Evolutionary conservation across 2,113 vertebrate species (phyloP), one percentile per base, ranked within the genome.

Genomic region (Ameiurus melas): DNA sequence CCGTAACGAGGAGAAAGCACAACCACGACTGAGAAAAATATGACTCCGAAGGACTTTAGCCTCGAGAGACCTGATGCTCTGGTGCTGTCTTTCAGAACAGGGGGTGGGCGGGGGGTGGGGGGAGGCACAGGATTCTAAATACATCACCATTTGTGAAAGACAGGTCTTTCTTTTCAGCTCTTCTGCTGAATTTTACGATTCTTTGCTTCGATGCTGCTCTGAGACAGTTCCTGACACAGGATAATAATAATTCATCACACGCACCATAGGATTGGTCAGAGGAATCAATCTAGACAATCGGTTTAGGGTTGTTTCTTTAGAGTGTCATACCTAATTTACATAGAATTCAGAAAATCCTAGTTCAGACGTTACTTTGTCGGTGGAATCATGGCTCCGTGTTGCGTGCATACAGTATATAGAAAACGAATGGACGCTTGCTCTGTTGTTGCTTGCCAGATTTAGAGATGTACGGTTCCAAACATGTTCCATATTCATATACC

Each of bases 1-100:
- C 85, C 19, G 30, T 87, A 93, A 93, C 91, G 83, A 88, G 92
- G 87, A 71, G 27, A 62, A 36, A 51, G 82, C 53, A 71, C 64
- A 33, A 83, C 86, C 71, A 84, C 60, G 89, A 78, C 39, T 0
- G 71, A 88, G 51, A 66, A 88, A 86, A 80, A 83, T 64, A 73
- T 12, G 53, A 43, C 36, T 75, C 55, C 30, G 51, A 84, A 30
- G 13, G 64, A 83, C 53, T 36, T 64, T 66, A 36, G 39, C 81
- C 68, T 77, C 8, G 1, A 83, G 79, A 86, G 51, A 55, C 51
- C 51, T 30, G n/a, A 55, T 55, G 51, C 51, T 55, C 77, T 30
- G 16, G 51, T 57, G 77, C 27, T 80, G 27, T 53, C 43, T 78
- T 78, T 78, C 75, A 78, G 62, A 39, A 39, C 57, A 33, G 3